phyloP scores from a whole-genome alignment of 2,888 invertebrate genomes.

The Itoplectis maculator region DNA sequence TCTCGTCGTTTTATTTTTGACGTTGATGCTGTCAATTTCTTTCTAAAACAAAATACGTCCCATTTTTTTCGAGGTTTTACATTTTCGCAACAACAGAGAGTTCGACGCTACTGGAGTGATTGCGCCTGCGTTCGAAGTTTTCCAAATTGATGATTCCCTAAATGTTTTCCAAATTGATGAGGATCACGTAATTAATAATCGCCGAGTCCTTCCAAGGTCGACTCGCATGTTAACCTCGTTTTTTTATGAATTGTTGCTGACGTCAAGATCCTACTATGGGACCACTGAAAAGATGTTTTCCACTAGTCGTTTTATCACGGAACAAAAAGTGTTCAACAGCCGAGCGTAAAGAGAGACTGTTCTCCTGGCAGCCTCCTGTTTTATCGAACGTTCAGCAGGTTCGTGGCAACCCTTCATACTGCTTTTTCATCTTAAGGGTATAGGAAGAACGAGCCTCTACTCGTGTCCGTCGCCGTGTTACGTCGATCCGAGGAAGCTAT shows the following conservation, averaged over 20 bases:
- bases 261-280: constrained; percentile 9
- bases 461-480: constrained; percentile 19
- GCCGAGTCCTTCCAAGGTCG: constrained; percentile 1
- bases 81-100: not conserved
- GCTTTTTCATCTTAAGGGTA: not conserved
- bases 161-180: not conserved
- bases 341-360: constrained; percentile 35
- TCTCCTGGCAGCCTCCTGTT: constrained; percentile 46
- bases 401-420: constrained; percentile 46
- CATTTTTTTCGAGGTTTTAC: not conserved
- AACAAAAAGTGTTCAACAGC: constrained; percentile 36
- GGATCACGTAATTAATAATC: constrained; percentile 51
- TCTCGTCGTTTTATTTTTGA: too few relatives aligned
- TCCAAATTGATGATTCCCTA: constrained; percentile 15
- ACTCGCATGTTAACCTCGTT: constrained; percentile 9
- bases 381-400: constrained; percentile 26
- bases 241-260: constrained; percentile 3
- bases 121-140: constrained; percentile 18
- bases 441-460: constrained; percentile 39
- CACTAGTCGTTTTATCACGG: constrained; percentile 18
- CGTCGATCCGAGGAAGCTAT: constrained; percentile 50
- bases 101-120: not conserved
- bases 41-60: not conserved
- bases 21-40: not conserved
- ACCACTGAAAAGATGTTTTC: constrained; percentile 64